Conservation (phyloP, 2,797 vertebrate genomes). For the Psittacula echo region DNA sequence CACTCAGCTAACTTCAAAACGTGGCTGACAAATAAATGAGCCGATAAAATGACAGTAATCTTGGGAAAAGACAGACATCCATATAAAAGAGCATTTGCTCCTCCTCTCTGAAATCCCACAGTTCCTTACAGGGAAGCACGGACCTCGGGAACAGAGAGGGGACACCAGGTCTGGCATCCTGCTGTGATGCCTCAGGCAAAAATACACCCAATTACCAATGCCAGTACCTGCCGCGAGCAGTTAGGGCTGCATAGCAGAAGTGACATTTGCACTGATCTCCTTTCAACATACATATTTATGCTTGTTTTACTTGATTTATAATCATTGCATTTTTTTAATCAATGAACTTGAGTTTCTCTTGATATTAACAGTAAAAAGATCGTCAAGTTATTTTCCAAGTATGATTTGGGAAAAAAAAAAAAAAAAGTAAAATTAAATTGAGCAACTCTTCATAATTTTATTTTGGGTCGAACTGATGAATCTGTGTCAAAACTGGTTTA, state of each 20-base stretch:
- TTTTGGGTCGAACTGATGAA: not conserved
- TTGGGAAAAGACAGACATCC: not conserved
- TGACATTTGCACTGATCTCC: not conserved
- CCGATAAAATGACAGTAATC: not conserved
- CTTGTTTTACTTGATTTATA: not conserved
- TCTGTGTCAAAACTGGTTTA: not conserved
- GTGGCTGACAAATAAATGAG: not conserved
- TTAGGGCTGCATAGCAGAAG: not conserved
- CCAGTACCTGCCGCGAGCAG: not conserved
- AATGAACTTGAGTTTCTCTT: not conserved
- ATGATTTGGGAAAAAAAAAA: not conserved
- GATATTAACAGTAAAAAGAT: not conserved
- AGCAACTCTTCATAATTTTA: not conserved
- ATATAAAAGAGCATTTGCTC: not conserved
- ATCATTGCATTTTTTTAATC: not conserved
- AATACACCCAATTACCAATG: not conserved
- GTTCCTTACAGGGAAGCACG: not conserved
- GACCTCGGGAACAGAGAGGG: not conserved
- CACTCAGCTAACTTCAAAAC: not conserved
- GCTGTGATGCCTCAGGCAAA: not conserved
- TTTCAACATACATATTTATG: not conserved
- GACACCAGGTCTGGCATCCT: not conserved
- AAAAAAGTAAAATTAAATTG: not conserved
- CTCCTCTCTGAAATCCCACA: not conserved
- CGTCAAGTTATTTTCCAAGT: not conserved